Evolutionary conservation across 1,140 invertebrate species (phyloP), one percentile per base, ranked within the genome.

Genomic region (Amphibalanus amphitrite): DNA sequence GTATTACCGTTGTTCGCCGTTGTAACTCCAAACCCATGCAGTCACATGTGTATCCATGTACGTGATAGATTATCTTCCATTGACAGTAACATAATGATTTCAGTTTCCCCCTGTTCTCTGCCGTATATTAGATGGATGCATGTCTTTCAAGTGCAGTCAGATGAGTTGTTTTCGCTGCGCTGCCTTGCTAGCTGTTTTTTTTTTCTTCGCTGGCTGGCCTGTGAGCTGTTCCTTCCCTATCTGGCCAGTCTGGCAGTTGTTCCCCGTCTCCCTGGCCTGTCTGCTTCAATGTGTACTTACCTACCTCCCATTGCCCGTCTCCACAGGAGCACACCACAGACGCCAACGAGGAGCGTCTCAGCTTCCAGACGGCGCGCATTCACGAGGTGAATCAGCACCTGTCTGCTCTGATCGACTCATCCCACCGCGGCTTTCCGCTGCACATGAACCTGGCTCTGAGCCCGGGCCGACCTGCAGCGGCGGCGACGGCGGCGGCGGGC

Each of bases 191-290:
- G n/a, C n/a, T n/a, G n/a, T n/a, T n/a, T n/a, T n/a, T n/a, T n/a
- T n/a, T n/a, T n/a, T n/a, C n/a, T n/a, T n/a, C n/a, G n/a, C n/a
- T n/a, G n/a, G 73, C 88, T 89, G 80, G 91, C 92, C 0, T 83
- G 89, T 30, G 90, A 92, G 72, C 95, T 93, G 92, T 97, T 95
- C 78, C 80, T 90, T 71, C 90, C 91, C 76, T 92, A 95, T 80
- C 85, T 97, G 67, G 83, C 87, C 28, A 84, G 84, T 70, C 88
- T 93, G 20, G 89, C 94, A 79, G 92, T 95, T 74, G 93, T 93
- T 83, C 93, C 95, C 79, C 89, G 90, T 76, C 89, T 90, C 78
- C 85, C 93, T n/a, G 90, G 91, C 28, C 85, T 89, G 76, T 88
- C 90, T 85, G 89, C 88, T 33, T 84, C 85, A 26, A 87, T 90